Evolutionary conservation across 2,888 invertebrate genomes (phyloP).

Genomic region (Drosophila quinaria): DNA sequence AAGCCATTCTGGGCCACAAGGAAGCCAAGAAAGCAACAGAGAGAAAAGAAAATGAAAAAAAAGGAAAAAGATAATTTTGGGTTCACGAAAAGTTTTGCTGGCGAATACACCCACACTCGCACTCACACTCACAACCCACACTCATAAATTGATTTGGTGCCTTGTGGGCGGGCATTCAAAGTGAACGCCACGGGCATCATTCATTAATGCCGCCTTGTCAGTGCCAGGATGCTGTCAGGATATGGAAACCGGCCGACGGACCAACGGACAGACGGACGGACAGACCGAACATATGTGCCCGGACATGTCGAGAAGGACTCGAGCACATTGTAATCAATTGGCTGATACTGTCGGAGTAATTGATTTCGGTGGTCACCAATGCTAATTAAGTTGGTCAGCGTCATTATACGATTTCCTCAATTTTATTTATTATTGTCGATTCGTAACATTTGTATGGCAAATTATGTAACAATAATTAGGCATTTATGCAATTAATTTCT

Average conservation of each 20-base stretch:
- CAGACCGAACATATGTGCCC: conserved; percentile 46
- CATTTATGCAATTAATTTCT: conserved; percentile 58
- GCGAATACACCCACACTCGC: conserved; percentile 2
- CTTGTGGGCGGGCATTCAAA: conserved; percentile 16
- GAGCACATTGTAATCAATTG: conserved; percentile 51
- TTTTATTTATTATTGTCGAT: neutral
- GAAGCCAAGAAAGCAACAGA: conserved; percentile 59
- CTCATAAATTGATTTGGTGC: conserved; percentile 41
- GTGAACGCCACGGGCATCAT: conserved; percentile 43
- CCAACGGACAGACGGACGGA: conserved; percentile 1
- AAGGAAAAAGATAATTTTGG: conserved; percentile 48
- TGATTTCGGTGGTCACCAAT: conserved; percentile 59
- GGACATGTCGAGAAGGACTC: conserved; percentile 12
- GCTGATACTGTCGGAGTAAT: conserved; percentile 53
- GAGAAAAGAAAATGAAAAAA: conserved; percentile 14
- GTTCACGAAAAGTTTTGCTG: conserved; percentile 50
- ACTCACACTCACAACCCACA: conserved; percentile 17
- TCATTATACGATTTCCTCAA: conserved; percentile 66
- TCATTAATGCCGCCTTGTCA: conserved; percentile 56
- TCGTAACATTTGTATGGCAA: conserved; percentile 37
- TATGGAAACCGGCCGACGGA: neutral
- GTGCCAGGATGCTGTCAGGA: conserved; percentile 32
- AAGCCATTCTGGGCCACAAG: conserved; percentile 49
- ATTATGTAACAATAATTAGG: conserved; percentile 62
- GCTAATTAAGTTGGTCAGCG: conserved; percentile 56